A percentile compares a stretch with the other conserved stretches of the same genome.
Evolutionary conservation across 2,113 vertebrate genomes (phyloP).

Genomic region (Anas platyrhynchos): DNA sequence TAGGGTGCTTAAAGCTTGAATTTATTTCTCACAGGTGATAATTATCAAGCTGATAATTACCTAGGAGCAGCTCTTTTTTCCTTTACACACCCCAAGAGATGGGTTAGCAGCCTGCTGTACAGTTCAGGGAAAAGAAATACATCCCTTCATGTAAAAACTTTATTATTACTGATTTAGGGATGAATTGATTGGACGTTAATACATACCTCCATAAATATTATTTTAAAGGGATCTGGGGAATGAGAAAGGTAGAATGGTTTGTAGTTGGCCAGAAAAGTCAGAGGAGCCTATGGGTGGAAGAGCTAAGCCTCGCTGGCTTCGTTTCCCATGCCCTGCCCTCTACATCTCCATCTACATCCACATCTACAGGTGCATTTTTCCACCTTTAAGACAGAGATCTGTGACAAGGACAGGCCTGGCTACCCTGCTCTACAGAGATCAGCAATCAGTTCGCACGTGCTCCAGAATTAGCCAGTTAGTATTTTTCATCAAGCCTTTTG

Average conservation of each 20-base stretch:
- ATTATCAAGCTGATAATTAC: background rate
- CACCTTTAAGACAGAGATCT: background rate
- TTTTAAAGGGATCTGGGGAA: background rate
- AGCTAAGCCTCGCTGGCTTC: background rate
- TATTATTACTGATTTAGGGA: background rate
- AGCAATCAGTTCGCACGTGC: background rate
- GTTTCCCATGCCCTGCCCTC: background rate
- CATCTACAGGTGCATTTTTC: background rate
- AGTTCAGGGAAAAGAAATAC: background rate
- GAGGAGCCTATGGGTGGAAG: background rate
- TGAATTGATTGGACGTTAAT: background rate
- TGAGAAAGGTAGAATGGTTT: background rate
- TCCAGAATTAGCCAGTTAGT: background rate
- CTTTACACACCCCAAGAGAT: background rate
- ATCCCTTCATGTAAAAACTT: background rate
- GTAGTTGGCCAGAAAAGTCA: background rate
- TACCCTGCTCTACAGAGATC: background rate
- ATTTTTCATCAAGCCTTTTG: background rate
- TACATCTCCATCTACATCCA: background rate
- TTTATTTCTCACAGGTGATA: background rate
- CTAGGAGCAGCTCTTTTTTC: background rate
- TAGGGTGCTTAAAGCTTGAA: background rate
- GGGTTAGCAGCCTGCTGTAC: background rate
- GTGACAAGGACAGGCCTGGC: background rate
- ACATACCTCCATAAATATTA: background rate